Base-by-base conservation (phyloP, 2,888 invertebrate genomes). In the Acanthopleura granulata region DNA sequence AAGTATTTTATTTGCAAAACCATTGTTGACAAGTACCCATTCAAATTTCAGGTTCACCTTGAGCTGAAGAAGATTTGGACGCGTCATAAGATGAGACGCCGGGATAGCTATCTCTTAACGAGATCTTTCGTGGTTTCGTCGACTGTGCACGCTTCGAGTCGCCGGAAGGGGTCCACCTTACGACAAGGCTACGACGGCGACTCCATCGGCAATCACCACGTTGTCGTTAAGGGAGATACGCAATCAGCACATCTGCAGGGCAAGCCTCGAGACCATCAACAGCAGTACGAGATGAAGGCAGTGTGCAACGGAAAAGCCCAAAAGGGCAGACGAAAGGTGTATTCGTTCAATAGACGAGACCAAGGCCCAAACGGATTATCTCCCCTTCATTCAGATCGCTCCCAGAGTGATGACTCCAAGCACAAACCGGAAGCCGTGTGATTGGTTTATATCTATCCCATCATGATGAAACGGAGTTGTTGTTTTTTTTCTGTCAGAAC, bases 11-110 rank as follows among this genome's bases (percentile, higher is more conserved):
- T n/a, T n/a, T n/a, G n/a, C n/a, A n/a, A n/a, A n/a, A n/a, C n/a
- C n/a, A n/a, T n/a, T n/a, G n/a, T n/a, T n/a, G n/a, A n/a, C n/a
- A n/a, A n/a, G n/a, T n/a, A n/a, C n/a, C n/a, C n/a, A n/a, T n/a
- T n/a, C n/a, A n/a, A 40, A 6, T 9, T 3, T 16, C 76, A 81
- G 81, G 81, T 81, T 14, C 81, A 80, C 70, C 74, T 75, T 1
- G 81, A 80, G 50, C 74, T 81, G 27, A 78, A 78, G 49, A 74
- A 79, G 15, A 76, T 81, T 71, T 81, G 81, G 81, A 77, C 62
- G 70, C 72, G 79, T 18, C 72, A 77, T 27, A 77, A 76, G 50
- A 80, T 75, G 49, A n/a, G 78, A 22, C 73, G 78, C 11, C 62
- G 79, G 6, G 80, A 81, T 75, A 80, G 80, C 51, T 75, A 76